Evolutionary conservation across 2,888 invertebrate species (phyloP), one percentile per base, ranked within the genome.

Genomic region (Cerceris rybyensis): DNA sequence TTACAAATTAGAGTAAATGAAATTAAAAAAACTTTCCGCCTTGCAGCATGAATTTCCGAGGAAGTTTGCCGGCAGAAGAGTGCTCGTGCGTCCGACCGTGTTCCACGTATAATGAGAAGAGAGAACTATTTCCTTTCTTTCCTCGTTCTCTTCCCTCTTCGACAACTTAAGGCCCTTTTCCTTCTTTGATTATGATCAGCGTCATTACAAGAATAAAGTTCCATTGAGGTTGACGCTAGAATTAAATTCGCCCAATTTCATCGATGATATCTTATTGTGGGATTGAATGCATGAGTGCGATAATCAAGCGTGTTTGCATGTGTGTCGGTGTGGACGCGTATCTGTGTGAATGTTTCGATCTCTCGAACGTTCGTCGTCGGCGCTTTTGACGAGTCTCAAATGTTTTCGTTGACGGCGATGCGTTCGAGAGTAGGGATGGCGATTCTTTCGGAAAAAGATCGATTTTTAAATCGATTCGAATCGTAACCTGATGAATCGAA

Each of bases 1-100:
- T 90, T 90, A 89, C 90, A 91, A 91, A 91, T 91, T 91, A 91
- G 86, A 89, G 90, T 87, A 88, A 90, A 91, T 91, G 90, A 90
- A 91, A 91, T 91, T 90, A 88, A 89, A 91, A 91, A 90, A 90
- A 90, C 85, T 89, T 90, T 89, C 82, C 72, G 66, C 81, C 81
- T 79, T 82, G 85, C 85, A 87, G 86, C 83, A 85, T 78, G 84
- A 80, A 87, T 88, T 88, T 88, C 86, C 86, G 83, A 81, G 85
- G 80, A 88, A 89, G 16, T 89, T 89, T 81, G 84, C 76, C 75
- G 71, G 79, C 80, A 76, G 84, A 83, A 83, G 80, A 84, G 85
- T 80, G 85, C 89, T 90, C 90, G 87, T 89, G 90, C 90, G 88
- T 86, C 88, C 87, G 85, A 85, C 84, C 87, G 88, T 85, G 88